Base-by-base conservation (phyloP, 1,140 invertebrate genomes). In the Pogonus chalceus region DNA sequence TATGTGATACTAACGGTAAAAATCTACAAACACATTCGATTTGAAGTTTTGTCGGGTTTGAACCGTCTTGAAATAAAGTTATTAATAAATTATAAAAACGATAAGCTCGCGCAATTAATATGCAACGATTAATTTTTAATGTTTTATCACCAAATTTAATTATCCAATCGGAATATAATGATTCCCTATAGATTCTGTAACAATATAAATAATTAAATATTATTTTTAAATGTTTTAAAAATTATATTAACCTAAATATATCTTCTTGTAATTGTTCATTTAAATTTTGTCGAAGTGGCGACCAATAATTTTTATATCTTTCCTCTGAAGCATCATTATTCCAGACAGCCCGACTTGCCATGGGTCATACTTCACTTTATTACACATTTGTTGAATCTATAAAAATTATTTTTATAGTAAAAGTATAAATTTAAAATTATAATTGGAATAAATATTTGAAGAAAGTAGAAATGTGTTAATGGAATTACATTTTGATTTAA, bases 181-280 rank as follows among this genome's bases (percentile, higher is more conserved):
- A 69, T 46, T 72, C 69, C 53, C 62, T 65, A 62, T 70, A 71
- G 62, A 75, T 72, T 72, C 73, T 75, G 64, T 37, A 71, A 69
- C 57, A 56, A 31, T 14, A 31, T 31, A 7, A 31, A 31, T 31
- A 31, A 31, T 31, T n/a, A 31, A 31, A 31, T 14, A 31, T 31
- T 14, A 31, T 31, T 31, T 31, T 4, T 31, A 31, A 31, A 4
- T 4, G 4, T 31, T 31, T 31, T 31, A 31, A 4, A 14, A 14
- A 31, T n/a, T n/a, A n/a, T 31, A 14, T 14, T 4, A 18, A 43
- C 37, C 37, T 43, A 16, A 4, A 4, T 43, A 43, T 12, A 16
- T 43, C 37, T 9, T 43, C 18, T 43, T 43, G 37, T 43, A 43
- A 18, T 4, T 43, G 7, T 18, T 43, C 37, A 43, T 18, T 43